Conservation (phyloP, 2,113 vertebrate species). For the Elephantulus edwardii region DNA sequence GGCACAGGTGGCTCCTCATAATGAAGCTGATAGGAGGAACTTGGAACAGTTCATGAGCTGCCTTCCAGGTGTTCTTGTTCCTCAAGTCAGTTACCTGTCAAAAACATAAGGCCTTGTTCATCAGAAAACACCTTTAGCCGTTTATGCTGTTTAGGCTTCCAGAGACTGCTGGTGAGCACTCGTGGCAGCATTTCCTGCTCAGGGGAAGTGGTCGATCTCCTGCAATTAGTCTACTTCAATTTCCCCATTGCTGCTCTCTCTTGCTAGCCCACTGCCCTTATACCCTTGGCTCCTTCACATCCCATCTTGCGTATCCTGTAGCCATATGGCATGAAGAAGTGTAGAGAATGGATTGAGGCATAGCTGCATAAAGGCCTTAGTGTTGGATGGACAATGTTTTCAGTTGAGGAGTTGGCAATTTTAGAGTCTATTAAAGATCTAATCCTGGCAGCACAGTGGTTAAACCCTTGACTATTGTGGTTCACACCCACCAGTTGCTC, state of each 20-base stretch:
- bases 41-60: slow-evolving; percentile 37
- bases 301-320: not conserved
- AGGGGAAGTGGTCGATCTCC: slow-evolving; percentile 37
- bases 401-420: not conserved
- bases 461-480: not conserved
- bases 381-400: not conserved
- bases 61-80: slow-evolving; percentile 69
- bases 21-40: slow-evolving; percentile 64
- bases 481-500: not conserved
- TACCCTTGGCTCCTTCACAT: not conserved
- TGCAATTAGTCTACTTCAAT: slow-evolving; percentile 58
- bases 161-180: slow-evolving; percentile 25
- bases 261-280: not conserved
- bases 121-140: slow-evolving; percentile 74
- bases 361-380: not conserved
- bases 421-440: not conserved
- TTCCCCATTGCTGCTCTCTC: slow-evolving; percentile 13
- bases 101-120: slow-evolving; percentile 64
- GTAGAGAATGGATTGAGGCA: not conserved
- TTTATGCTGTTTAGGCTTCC: slow-evolving; percentile 64
- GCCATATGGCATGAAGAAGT: not conserved
- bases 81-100: slow-evolving; percentile 68
- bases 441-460: not conserved
- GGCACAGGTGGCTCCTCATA: slow-evolving; percentile 69
- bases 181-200: slow-evolving; percentile 27